Evolutionary conservation across 2,888 invertebrate genomes (phyloP), one percentile per base, ranked within the genome.

Genomic region (Hyles lineata): DNA sequence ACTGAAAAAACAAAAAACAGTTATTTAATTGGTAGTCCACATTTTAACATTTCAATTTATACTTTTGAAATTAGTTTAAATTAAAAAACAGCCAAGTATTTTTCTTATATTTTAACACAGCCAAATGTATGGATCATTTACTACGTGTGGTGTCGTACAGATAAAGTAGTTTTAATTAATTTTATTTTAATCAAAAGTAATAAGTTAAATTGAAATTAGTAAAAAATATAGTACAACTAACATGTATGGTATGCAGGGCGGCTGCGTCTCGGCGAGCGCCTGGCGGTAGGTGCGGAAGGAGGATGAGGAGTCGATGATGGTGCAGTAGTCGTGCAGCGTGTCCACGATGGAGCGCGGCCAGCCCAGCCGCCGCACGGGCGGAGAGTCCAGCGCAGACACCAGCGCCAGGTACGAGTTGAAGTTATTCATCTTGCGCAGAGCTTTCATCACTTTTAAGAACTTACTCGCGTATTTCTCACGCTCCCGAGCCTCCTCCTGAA

Each of bases 211-310:
- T 52, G 19, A 19, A 63, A 9, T 35, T 2, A 0, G 52, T 15
- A 17, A 9, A 19, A 35, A 32, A 19, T 6, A 17, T n/a, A 35
- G 29, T 29, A 35, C 52, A 15, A 96, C 97, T 96, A 94, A 99
- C 99, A 99, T 99, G 92, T 99, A 99, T 5, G 99, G 99, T 94
- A 99, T 99, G 91, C 99, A 99, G 52, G 99, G 99, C 52, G 99
- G 99, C 87, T 98, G 97, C 7, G 99, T 98, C 88, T 99, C 98
- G 7, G 98, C 97, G 79, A 99, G 94, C 69, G 99, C 98, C 90
- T 97, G 98, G 72, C 99, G 95, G 90, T 99, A 99, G n/a, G 98
- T 98, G 82, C 98, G 96, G 95, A 99, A 99, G 82, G 99, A 99
- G 59, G 98, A 98, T n/a, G 98, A 98, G 79, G 98, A 98, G 94